Evolutionary conservation across 2,797 vertebrate species (phyloP).

Genomic region (Muscicapa striata): DNA sequence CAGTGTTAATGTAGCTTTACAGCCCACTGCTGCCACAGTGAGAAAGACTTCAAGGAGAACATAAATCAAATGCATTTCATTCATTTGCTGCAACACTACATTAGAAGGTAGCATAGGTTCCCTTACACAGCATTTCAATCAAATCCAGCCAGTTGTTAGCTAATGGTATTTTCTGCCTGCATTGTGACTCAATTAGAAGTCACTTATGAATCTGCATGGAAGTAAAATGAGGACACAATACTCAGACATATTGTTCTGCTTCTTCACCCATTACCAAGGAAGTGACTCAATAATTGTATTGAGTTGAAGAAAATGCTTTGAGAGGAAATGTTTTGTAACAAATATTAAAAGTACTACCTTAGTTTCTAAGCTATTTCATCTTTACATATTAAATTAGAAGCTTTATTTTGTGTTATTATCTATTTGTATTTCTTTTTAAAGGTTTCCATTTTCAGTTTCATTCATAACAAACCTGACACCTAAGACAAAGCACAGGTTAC

Average conservation of each 20-base stretch:
- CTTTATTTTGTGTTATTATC: slow-evolving; percentile 6
- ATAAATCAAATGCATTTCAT: not conserved
- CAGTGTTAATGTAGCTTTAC: not conserved
- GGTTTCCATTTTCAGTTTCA: slow-evolving; percentile 15
- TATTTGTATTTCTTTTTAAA: slow-evolving; percentile 55
- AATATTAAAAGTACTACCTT: not conserved
- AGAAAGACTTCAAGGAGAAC: slow-evolving; percentile 37
- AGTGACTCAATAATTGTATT: slow-evolving; percentile 29
- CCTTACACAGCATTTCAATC: not conserved
- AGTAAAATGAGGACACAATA: slow-evolving; percentile 16
- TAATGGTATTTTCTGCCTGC: slow-evolving; percentile 28
- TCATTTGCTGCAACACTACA: not conserved
- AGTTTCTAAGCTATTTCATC: not conserved
- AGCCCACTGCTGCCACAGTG: not conserved
- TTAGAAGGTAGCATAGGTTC: not conserved
- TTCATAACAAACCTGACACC: not conserved
- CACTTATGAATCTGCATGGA: slow-evolving; percentile 44
- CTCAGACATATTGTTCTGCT: slow-evolving; percentile 20
- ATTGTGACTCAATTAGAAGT: slow-evolving; percentile 41
- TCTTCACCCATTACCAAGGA: slow-evolving; percentile 33
- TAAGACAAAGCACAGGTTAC: not conserved
- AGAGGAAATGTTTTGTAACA: slow-evolving; percentile 31
- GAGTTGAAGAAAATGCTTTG: slow-evolving; percentile 13
- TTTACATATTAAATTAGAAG: slow-evolving; percentile 4
- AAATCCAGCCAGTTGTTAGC: not conserved